Evolutionary conservation across 2,113 vertebrate genomes (phyloP).

Genomic region (Phrynosoma platyrhinos): DNA sequence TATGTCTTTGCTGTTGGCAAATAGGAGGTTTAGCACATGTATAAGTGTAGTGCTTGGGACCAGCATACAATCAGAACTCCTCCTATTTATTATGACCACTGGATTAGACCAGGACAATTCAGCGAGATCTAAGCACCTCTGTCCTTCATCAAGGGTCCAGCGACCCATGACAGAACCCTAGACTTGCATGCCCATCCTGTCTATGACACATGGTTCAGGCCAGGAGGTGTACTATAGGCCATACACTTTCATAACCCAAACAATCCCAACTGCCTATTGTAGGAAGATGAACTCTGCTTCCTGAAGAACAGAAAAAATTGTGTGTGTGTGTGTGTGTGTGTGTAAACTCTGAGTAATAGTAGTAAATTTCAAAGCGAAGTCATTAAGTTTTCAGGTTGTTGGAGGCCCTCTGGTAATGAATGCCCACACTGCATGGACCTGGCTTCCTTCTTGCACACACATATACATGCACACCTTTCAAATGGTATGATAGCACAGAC

Average conservation of each 20-base stretch:
- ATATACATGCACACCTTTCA: neutral
- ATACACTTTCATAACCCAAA: neutral
- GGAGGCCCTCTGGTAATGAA: neutral
- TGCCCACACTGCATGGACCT: neutral
- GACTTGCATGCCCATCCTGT: neutral
- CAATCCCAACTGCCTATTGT: neutral
- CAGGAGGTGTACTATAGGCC: too few relatives aligned
- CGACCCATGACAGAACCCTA: neutral
- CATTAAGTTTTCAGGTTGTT: neutral
- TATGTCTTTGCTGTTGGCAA: neutral
- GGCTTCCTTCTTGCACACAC: neutral
- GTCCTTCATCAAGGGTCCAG: too few relatives aligned
- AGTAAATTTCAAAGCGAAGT: neutral
- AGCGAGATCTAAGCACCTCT: neutral
- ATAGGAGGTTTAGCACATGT: neutral
- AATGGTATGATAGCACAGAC: too few relatives aligned
- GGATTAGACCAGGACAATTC: neutral
- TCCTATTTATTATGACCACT: neutral
- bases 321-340: too few relatives aligned
- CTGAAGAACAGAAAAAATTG: too few relatives aligned
- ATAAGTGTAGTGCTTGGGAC: neutral
- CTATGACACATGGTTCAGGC: neutral
- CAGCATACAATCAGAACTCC: neutral
- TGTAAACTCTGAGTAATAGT: too few relatives aligned
- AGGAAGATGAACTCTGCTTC: neutral